phyloP scores from a whole-genome alignment of 2,888 invertebrate species.

The Caenorhabditis auriculariae region DNA sequence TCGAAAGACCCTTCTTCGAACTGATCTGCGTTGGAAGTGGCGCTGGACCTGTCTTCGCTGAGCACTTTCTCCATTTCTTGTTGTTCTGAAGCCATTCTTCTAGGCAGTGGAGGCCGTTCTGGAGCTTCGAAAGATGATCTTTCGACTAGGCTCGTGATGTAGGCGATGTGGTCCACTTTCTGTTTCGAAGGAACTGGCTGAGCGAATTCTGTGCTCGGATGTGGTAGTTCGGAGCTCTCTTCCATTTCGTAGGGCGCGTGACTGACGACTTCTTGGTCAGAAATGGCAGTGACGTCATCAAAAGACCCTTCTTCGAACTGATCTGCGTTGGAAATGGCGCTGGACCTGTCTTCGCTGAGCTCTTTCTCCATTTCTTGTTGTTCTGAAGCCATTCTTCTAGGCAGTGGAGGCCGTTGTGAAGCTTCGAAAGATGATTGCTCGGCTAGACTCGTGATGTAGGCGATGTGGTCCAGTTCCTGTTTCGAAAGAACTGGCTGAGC shows the following conservation, averaged over 20 bases:
- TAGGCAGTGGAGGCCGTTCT: neutral
- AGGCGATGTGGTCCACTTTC: conserved; percentile 25
- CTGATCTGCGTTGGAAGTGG: conserved; percentile 16
- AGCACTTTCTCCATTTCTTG: neutral
- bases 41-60: conserved; percentile 10
- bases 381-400: neutral
- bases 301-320: conserved; percentile 11
- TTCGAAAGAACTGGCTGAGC: conserved; percentile 10
- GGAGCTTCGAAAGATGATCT: conserved; percentile 18
- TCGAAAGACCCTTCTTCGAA: conserved; percentile 7
- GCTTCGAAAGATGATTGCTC: conserved; percentile 10
- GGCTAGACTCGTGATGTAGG: conserved; percentile 10
- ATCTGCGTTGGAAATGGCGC: conserved; percentile 25
- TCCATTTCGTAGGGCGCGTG: conserved; percentile 5
- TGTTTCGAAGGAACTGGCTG: conserved; percentile 11
- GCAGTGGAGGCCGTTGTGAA: conserved; percentile 7
- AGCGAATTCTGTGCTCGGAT: conserved; percentile 4
- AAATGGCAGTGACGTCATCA: too few species aligned
- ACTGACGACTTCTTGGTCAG: conserved; percentile 2
- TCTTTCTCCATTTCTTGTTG: conserved; percentile 1
- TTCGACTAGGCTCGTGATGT: conserved; percentile 18
- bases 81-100: neutral
- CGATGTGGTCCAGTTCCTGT: conserved; percentile 18
- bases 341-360: conserved; percentile 7
- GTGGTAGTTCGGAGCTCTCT: neutral